These are phyloP conservation scores for Harpagoxenus sublaevis DNA, from an alignment of 2,888 invertebrate genomes.

Conservation along the genomic window DNA sequence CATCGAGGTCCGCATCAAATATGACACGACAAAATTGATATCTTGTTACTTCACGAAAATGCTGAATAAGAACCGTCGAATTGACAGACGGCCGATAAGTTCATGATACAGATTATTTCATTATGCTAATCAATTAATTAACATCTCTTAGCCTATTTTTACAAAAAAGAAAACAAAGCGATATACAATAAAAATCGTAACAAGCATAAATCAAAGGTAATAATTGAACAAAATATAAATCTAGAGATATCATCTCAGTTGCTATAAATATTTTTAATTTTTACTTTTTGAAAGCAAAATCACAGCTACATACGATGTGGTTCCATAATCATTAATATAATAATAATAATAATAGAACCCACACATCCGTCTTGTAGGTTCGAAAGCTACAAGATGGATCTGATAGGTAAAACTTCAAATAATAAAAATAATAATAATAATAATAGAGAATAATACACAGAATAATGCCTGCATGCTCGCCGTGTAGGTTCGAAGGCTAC, in stretches of 20 bases:
- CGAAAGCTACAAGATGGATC: slow-evolving; percentile 10
- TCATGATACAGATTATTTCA: not conserved
- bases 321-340: slow-evolving; percentile 82
- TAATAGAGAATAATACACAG: slow-evolving; percentile 83
- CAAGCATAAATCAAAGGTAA: not conserved
- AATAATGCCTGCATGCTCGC: slow-evolving; percentile 63
- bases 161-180: not conserved
- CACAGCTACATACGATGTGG: slow-evolving; percentile 86
- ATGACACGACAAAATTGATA: not conserved
- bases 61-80: not conserved
- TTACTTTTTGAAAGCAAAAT: slow-evolving; percentile 86
- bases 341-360: slow-evolving; percentile 78
- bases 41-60: not conserved
- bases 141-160: not conserved
- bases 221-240: slow-evolving; percentile 1
- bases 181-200: not conserved
- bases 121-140: not conserved
- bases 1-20: slow-evolving; percentile 15
- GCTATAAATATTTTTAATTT: slow-evolving; percentile 86
- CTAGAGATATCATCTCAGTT: slow-evolving; percentile 65
- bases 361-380: slow-evolving; percentile 32
- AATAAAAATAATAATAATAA: slow-evolving; percentile 74
- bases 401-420: slow-evolving; percentile 61
- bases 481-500: slow-evolving; percentile 17
- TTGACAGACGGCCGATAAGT: not conserved